Evolutionary conservation across 2,888 invertebrate species (phyloP).

Genomic region (Trachelus troglodyta): DNA sequence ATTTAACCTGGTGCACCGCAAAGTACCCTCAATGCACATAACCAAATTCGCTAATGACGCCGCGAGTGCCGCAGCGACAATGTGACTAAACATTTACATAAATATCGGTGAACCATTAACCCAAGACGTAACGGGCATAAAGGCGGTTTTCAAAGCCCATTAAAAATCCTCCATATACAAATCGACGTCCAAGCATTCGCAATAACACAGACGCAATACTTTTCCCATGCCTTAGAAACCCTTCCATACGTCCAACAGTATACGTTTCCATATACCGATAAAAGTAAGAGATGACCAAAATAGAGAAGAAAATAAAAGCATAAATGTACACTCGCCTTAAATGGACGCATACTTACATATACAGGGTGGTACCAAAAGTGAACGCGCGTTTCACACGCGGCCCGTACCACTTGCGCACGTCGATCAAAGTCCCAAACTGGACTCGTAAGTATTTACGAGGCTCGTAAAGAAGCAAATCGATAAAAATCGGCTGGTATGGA

Average conservation of each 20-base stretch:
- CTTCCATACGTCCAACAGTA: background rate
- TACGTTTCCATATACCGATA: background rate
- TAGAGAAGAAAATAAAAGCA: background rate
- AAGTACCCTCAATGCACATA: background rate
- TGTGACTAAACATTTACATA: constrained; percentile 46
- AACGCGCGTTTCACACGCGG: background rate
- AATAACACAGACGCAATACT: background rate
- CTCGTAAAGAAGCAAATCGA: background rate
- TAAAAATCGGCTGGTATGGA: background rate
- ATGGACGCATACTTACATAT: background rate
- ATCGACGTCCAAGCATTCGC: background rate
- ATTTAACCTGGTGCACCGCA: background rate
- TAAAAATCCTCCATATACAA: background rate
- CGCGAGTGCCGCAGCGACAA: constrained; percentile 28
- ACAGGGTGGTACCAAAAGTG: background rate
- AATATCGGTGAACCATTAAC: constrained; percentile 52
- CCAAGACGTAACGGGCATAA: constrained; percentile 34
- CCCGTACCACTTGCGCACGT: background rate
- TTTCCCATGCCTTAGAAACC: background rate
- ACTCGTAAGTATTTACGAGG: background rate
- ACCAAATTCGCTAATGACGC: background rate
- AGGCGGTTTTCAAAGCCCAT: constrained; percentile 1
- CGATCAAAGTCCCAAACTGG: background rate
- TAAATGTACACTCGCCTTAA: background rate
- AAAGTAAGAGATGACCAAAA: background rate